These are phyloP conservation scores for Serranus cabrilla DNA, from an alignment of 2,797 vertebrate species.

Conservation along the genomic window DNA sequence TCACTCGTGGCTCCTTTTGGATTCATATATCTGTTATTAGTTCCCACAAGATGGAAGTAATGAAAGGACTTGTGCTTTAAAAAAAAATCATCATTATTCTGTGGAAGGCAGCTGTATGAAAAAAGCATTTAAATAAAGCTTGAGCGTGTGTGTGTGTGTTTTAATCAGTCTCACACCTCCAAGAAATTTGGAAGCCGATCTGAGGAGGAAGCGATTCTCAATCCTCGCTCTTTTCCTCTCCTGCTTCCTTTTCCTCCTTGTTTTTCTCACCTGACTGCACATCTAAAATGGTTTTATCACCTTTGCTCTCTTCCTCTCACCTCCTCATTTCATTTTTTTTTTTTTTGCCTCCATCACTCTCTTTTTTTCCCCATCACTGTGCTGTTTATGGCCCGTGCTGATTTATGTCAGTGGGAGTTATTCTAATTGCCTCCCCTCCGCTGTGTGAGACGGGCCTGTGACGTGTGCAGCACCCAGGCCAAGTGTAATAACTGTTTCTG, in stretches of 20 bases:
- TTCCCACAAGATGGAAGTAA: background rate
- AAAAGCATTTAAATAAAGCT: constrained; percentile 10
- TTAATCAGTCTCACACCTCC: constrained; percentile 33
- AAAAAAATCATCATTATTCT: constrained; percentile 2
- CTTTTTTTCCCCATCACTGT: background rate
- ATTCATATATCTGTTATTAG: constrained; percentile 1
- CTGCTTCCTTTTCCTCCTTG: constrained; percentile 10
- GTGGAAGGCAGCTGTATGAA: background rate
- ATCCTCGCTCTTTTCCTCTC: background rate
- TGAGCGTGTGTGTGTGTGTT: background rate
- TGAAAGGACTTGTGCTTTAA: background rate
- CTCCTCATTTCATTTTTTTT: constrained; percentile 34
- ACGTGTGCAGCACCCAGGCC: constrained; percentile 38
- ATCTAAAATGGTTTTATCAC: constrained; percentile 61
- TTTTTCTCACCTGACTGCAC: constrained; percentile 46
- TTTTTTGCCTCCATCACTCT: constrained; percentile 23
- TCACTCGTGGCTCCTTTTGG: constrained; percentile 4
- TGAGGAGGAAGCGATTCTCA: constrained; percentile 24
- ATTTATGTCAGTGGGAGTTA: constrained; percentile 54
- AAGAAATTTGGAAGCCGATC: constrained; percentile 37
- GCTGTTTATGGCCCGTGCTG: constrained; percentile 56
- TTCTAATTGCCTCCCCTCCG: constrained; percentile 53
- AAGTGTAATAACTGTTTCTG: constrained; percentile 40
- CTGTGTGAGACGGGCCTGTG: constrained; percentile 40
- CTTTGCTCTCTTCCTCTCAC: constrained; percentile 34